Base-by-base conservation (phyloP, 53 echinoderm and acorn worm genomes). In the Zoroaster sp. region DNA sequence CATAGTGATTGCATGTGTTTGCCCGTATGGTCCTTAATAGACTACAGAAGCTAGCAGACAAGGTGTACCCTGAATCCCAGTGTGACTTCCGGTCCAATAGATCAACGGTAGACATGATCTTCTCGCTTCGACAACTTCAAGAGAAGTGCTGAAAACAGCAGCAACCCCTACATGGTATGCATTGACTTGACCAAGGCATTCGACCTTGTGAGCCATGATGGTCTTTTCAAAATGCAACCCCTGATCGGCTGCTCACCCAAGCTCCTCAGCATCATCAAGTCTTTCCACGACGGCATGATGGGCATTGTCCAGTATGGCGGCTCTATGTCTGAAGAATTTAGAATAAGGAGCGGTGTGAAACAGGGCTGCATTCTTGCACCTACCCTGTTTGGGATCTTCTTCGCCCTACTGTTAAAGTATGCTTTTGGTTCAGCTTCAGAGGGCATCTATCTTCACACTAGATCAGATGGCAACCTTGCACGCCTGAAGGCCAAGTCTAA, bases 311-410 rank as follows among this genome's bases (percentile, higher is more conserved):
- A 66, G 23, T 28, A 28, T 28, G 25, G 8, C 32, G 7, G n/a
- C 10, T 12, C 10, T 46, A 12, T 15, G 1, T 83, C 83, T 21
- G 69, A 69, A 15, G 35, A 10, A 1, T 83, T 83, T 38, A 21
- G 13, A 12, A 83, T 83, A 40, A 32, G 40, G 1, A 70, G 43
- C 20, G 71, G 85, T 0, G 70, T 71, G 17, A 85, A 69, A 41
- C 85, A 88, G 41, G 76, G 77, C 45, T 77, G 67, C 17, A 32
- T 77, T 66, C 59, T 39, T 4, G 88, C 77, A 17, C 90, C 90
- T 4, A 90, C 83, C 20, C 68, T 83, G 5, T 83, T 90, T 32
- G 73, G 35, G 7, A 68, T 35, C 5, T 38, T 81, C 82, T 81
- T 81, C 32, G 17, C 40, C 25, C 1, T 66, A 4, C 82, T 81